Base-by-base conservation (phyloP, 2,888 invertebrate genomes). In the Campopleginae sp. region DNA sequence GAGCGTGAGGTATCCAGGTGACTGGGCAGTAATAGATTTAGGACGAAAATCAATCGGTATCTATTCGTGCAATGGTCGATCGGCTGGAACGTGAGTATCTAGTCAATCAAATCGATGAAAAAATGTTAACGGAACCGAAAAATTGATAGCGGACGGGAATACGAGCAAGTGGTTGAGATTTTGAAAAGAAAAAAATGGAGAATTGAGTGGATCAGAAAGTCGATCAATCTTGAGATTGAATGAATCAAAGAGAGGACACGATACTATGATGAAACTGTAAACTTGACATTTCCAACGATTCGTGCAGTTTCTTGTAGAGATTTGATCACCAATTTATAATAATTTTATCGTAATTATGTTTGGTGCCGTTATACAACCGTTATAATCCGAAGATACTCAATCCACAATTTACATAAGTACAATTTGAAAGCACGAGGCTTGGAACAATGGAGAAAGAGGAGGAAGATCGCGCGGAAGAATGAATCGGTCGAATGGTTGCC, bases 11-110 rank as follows among this genome's bases (percentile, higher is more conserved):
- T 71, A 80, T 80, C 70, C 76, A 66, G 17, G 44, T 54, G 42
- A 31, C 23, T 80, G 33, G n/a, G 51, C 58, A 61, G 51, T 84
- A 80, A 76, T 84, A 68, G 84, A 80, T 84, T 84, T 84, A 72
- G 46, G 71, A 72, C 76, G 54, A 71, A 76, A 84, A 84, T 80
- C 80, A 71, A 84, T 84, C 79, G 63, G n/a, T 70, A 33, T 38
- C 70, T 42, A 27, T 31, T 51, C 44, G 31, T 76, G 75, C 75
- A 63, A 54, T 14, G 65, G 23, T 44, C 42, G 31, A 17, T 65
- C 54, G 48, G 7, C 8, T 51, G 5, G 23, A 23, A 58, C 23
- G 38, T 27, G 23, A 61, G 33, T 83, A 54, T 44, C 44, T 72
- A 44, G 63, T 48, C 58, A 44, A 68, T 79, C 71, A 63, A 79